Conservation (phyloP, 2,113 vertebrate genomes). For the Enhydra lutris region DNA sequence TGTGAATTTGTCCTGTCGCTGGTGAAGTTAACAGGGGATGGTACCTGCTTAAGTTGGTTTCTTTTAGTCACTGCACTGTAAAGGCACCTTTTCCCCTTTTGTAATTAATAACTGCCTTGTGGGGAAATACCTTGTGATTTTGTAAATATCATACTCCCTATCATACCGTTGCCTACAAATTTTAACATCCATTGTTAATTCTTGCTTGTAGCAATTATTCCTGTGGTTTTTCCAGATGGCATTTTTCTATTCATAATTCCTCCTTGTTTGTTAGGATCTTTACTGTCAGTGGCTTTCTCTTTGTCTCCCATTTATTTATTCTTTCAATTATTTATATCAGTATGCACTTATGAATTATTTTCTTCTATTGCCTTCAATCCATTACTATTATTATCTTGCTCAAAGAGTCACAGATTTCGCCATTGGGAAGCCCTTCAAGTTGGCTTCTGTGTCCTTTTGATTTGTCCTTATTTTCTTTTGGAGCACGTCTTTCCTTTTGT, state of each 20-base stretch:
- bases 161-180: not conserved
- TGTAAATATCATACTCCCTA: not conserved
- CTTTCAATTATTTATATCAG: not conserved
- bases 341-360: not conserved
- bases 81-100: not conserved
- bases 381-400: not conserved
- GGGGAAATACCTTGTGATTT: not conserved
- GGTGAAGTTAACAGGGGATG: not conserved
- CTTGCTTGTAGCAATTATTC: conserved; percentile 26
- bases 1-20: not conserved
- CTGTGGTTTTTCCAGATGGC: conserved; percentile 9
- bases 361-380: not conserved
- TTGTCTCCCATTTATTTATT: not conserved
- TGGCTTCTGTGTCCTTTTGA: not conserved
- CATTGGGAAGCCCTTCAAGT: not conserved
- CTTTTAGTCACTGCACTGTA: not conserved
- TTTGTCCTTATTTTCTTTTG: not conserved
- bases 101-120: not conserved
- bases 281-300: not conserved
- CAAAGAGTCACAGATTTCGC: not conserved
- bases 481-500: not conserved
- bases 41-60: not conserved
- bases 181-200: conserved; percentile 33
- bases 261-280: conserved; percentile 12
- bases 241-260: conserved; percentile 20